Percentiles rank a stretch among this genome's conserved stretches.
These are phyloP conservation scores for Mesochorus sp. DNA, from an alignment of 2,888 invertebrate species.

Conservation along the genomic window DNA sequence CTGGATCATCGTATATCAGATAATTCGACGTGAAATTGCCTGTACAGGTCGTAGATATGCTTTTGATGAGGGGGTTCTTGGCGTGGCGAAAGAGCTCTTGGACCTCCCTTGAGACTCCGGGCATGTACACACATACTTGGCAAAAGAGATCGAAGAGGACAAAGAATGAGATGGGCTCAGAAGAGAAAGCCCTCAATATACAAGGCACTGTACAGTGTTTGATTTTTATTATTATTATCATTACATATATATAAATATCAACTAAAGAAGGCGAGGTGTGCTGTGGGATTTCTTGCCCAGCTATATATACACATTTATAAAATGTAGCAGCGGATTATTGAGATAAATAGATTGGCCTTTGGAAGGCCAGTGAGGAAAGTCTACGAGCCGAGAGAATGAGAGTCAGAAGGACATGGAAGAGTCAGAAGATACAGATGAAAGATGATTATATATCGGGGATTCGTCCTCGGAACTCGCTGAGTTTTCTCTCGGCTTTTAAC, in stretches of 20 bases:
- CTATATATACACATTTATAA: not conserved
- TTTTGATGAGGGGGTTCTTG: constrained; percentile 37
- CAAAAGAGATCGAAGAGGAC: constrained; percentile 25
- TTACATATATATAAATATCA: no score
- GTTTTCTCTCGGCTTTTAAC: constrained; percentile 36
- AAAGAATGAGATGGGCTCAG: constrained; percentile 35
- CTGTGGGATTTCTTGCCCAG: constrained; percentile 17
- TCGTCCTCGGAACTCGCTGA: not conserved
- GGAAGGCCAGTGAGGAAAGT: constrained; percentile 7
- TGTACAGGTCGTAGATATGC: constrained; percentile 28
- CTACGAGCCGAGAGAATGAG: constrained; percentile 11
- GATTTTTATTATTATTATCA: no score
- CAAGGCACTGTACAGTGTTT: not conserved
- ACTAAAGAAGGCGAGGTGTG: constrained; percentile 18
- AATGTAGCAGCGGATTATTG: constrained; percentile 34
- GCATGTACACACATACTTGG: not conserved
- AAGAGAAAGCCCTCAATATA: constrained; percentile 18
- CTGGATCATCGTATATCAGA: not conserved
- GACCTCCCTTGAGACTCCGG: constrained; percentile 18
- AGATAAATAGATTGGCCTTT: constrained; percentile 56
- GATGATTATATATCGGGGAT: constrained; percentile 26
- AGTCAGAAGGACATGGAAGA: constrained; percentile 9
- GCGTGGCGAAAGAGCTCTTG: constrained; percentile 21
- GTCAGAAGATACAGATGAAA: constrained; percentile 35
- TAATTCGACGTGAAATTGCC: not conserved